Percentiles rank a stretch among this genome's conserved stretches.
Conservation (phyloP, 2,888 invertebrate species). For the Phania funesta region DNA sequence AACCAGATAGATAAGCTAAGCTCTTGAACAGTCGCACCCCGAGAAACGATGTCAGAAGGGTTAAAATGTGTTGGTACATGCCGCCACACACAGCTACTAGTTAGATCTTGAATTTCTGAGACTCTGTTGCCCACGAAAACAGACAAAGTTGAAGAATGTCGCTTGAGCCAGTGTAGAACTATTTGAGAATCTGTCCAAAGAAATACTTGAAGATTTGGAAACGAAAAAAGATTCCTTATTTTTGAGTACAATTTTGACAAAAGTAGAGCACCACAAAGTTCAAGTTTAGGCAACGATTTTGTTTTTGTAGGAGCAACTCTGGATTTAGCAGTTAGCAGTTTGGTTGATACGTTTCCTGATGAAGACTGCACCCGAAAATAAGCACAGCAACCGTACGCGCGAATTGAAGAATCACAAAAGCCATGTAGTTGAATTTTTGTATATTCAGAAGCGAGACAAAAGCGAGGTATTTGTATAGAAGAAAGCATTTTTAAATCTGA, state of each 20-base stretch:
- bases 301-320: constrained; percentile 53
- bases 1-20: constrained; percentile 19
- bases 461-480: background rate
- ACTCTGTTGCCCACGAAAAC: constrained; percentile 64
- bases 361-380: constrained; percentile 2
- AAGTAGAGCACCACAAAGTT: constrained; percentile 45
- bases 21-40: constrained; percentile 47
- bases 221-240: background rate
- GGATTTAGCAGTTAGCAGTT: constrained; percentile 30
- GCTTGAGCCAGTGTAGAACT: constrained; percentile 58
- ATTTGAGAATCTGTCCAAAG: constrained; percentile 65
- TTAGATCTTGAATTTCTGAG: constrained; percentile 54
- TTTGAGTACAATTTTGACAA: constrained; percentile 30
- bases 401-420: constrained; percentile 46
- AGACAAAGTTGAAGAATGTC: constrained; percentile 54
- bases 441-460: background rate
- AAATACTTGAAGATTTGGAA: background rate
- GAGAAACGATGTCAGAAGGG: constrained; percentile 54
- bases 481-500: too few relatives aligned
- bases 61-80: constrained; percentile 47
- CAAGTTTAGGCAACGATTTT: constrained; percentile 57
- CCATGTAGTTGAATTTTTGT: constrained; percentile 40
- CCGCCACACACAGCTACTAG: too few relatives aligned
- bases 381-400: constrained; percentile 50
- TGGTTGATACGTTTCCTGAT: background rate